Conservation (phyloP, 2,113 vertebrate genomes). For the Ornithorhynchus anatinus region DNA sequence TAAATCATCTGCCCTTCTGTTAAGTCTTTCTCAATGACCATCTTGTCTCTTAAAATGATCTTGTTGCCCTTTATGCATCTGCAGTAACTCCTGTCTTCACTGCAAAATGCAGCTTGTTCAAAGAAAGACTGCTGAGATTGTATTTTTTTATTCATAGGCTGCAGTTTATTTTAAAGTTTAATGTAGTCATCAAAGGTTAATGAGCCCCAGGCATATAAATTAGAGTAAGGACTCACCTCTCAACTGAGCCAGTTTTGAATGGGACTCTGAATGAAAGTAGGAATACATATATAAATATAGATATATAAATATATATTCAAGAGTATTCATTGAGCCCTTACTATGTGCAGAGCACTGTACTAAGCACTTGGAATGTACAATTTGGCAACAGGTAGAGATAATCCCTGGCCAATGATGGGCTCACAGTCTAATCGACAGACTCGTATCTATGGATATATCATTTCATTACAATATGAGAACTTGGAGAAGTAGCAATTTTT, state of each 20-base stretch:
- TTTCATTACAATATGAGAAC: conserved; percentile 13
- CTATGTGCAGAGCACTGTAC: too few species aligned
- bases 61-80: conserved; percentile 33
- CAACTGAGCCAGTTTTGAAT: background rate
- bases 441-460: too few species aligned
- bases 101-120: conserved; percentile 28
- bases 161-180: conserved; percentile 57
- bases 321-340: too few species aligned
- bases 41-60: conserved; percentile 39
- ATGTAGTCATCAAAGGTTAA: conserved; percentile 54
- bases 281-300: background rate
- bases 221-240: conserved; percentile 28
- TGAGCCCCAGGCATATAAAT: conserved; percentile 44
- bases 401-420: too few species aligned
- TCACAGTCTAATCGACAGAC: too few species aligned
- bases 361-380: too few species aligned
- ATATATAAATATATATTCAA: background rate
- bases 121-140: conserved; percentile 39
- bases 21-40: conserved; percentile 28
- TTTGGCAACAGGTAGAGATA: too few species aligned
- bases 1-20: conserved; percentile 18
- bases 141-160: conserved; percentile 32
- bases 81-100: conserved; percentile 27
- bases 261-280: conserved; percentile 3
- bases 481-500: conserved; percentile 18